Conservation (phyloP, 2,888 invertebrate genomes). For the Melanophora roralis region DNA sequence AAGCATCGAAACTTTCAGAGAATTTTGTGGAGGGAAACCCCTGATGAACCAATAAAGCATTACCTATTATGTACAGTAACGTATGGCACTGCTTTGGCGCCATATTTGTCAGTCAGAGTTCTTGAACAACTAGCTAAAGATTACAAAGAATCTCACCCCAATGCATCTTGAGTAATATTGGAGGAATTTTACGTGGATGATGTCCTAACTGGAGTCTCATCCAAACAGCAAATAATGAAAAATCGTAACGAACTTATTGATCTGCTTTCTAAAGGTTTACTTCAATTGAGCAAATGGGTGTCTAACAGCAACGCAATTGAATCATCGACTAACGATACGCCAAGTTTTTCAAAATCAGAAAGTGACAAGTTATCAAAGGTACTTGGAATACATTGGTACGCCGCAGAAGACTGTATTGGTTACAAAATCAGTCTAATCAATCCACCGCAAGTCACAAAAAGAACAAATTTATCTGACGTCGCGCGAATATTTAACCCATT, state of each 20-base stretch:
- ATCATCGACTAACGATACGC: background rate
- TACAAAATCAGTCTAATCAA: background rate
- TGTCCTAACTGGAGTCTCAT: conserved; percentile 47
- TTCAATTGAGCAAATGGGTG: conserved; percentile 22
- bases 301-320: conserved; percentile 3
- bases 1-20: too few relatives aligned
- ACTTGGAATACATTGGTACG: conserved; percentile 17
- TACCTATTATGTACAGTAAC: conserved; percentile 58
- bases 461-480: conserved; percentile 20
- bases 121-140: conserved; percentile 52
- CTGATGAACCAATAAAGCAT: background rate
- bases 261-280: background rate
- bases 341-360: background rate
- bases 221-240: conserved; percentile 20
- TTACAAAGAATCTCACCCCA: conserved; percentile 29
- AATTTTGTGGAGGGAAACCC: too few relatives aligned
- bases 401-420: background rate
- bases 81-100: conserved; percentile 56
- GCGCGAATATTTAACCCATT: conserved; percentile 27
- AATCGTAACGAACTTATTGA: conserved; percentile 31
- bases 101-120: conserved; percentile 56
- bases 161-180: conserved; percentile 41
- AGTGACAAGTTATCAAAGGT: background rate
- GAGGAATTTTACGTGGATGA: conserved; percentile 62
- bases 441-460: background rate